Evolutionary conservation across 2,888 invertebrate species (phyloP).

Genomic region (Ferrisia virgata): DNA sequence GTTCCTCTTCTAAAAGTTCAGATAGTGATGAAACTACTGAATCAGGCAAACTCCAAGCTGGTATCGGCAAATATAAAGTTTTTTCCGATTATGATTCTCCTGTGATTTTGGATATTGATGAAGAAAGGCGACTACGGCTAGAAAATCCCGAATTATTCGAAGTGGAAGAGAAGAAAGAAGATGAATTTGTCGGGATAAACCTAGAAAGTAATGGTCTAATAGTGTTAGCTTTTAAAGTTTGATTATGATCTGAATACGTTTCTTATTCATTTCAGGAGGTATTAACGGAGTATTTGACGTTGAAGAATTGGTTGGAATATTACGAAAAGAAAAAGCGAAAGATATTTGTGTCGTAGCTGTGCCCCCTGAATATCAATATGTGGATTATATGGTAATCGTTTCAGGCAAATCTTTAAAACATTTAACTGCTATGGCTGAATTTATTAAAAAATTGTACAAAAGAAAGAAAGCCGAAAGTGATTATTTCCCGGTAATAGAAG

Average conservation of each 20-base stretch:
- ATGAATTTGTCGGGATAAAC: conserved; percentile 64
- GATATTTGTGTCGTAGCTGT: conserved; percentile 79
- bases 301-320: conserved; percentile 73
- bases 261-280: conserved; percentile 64
- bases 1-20: not conserved
- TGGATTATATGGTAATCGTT: conserved; percentile 79
- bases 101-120: conserved; percentile 70
- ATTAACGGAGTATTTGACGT: conserved; percentile 81
- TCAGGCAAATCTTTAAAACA: conserved; percentile 72
- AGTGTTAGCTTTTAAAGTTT: not conserved
- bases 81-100: conserved; percentile 69
- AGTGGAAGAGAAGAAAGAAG: conserved; percentile 53
- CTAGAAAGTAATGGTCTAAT: conserved; percentile 60
- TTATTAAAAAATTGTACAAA: conserved; percentile 73
- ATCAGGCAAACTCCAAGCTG: not conserved
- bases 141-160: conserved; percentile 49
- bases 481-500: conserved; percentile 72
- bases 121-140: conserved; percentile 56
- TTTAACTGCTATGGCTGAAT: conserved; percentile 69
- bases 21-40: not conserved
- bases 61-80: conserved; percentile 61
- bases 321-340: conserved; percentile 72
- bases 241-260: not conserved
- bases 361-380: conserved; percentile 72
- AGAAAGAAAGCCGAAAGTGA: conserved; percentile 64